Evolutionary conservation across 2,113 vertebrate genomes (phyloP).

Genomic region (Zeus faber): DNA sequence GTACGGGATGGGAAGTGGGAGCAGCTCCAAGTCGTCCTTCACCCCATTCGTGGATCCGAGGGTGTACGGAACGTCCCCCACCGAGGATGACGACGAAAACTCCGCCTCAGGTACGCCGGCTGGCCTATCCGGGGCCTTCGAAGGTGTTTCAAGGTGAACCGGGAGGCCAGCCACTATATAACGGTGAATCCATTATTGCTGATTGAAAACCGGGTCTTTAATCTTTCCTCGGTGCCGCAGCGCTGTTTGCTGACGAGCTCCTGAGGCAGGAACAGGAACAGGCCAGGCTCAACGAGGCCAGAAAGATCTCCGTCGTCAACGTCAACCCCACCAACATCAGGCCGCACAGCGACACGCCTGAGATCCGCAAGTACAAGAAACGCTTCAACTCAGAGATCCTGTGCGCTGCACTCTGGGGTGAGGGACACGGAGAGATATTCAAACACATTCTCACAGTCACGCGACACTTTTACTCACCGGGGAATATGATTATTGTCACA

Average conservation of each 20-base stretch:
- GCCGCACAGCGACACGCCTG: conserved; percentile 96
- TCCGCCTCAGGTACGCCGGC: conserved; percentile 78
- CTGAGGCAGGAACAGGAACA: conserved; percentile 94
- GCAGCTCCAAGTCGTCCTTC: conserved; percentile 95
- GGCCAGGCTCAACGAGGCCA: conserved; percentile 93
- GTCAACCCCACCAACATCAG: conserved; percentile 99
- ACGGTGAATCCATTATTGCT: no score
- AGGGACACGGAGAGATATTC: conserved; percentile 45
- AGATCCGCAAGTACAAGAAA: conserved; percentile 99
- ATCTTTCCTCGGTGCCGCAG: conserved; percentile 52
- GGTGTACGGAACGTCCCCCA: conserved; percentile 95
- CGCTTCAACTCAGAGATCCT: conserved; percentile 99
- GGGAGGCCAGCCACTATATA: no score
- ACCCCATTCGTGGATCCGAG: conserved; percentile 95
- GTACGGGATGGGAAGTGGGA: conserved; percentile 87
- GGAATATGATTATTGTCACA: no score
- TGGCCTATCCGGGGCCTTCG: no score
- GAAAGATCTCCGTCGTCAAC: conserved; percentile 98
- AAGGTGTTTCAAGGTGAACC: no score
- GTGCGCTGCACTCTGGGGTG: conserved; percentile 96
- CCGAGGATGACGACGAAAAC: conserved; percentile 88
- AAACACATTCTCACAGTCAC: no score
- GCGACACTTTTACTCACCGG: no score
- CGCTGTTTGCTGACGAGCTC: conserved; percentile 89
- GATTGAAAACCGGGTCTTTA: no score